Evolutionary conservation across 2,888 invertebrate genomes (phyloP).

Genomic region (Drosophila bunnanda): DNA sequence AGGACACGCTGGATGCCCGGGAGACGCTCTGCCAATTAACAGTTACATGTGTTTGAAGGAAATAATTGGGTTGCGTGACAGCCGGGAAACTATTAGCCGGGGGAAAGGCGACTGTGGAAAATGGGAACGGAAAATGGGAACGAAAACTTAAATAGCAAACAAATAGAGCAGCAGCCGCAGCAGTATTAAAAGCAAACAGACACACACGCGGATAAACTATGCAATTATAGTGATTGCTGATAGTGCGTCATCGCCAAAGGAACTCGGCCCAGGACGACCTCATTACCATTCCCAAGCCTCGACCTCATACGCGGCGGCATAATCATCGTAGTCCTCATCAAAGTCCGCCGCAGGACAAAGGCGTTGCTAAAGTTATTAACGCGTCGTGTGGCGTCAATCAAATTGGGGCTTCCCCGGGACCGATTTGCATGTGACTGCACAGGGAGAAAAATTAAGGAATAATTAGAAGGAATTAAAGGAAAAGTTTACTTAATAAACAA

Average conservation of each 20-base stretch:
- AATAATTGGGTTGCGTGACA: slow-evolving; percentile 77
- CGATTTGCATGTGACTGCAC: slow-evolving; percentile 59
- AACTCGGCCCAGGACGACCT: slow-evolving; percentile 5
- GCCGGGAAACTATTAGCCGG: slow-evolving; percentile 47
- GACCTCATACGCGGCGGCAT: slow-evolving; percentile 6
- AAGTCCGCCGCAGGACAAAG: slow-evolving; percentile 67
- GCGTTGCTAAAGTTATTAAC: slow-evolving; percentile 80
- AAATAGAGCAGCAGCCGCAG: slow-evolving; percentile 57
- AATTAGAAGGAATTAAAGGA: background rate
- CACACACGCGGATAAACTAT: slow-evolving; percentile 46
- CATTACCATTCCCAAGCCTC: slow-evolving; percentile 15
- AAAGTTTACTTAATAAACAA: background rate
- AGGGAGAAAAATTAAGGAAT: background rate
- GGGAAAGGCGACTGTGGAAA: too few species aligned
- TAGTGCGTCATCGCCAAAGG: slow-evolving; percentile 70
- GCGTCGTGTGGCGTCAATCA: slow-evolving; percentile 81
- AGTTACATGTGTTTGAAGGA: slow-evolving; percentile 76
- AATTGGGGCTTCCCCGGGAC: slow-evolving; percentile 53
- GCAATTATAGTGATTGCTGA: slow-evolving; percentile 67
- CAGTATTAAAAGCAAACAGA: slow-evolving; percentile 62
- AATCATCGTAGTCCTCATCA: slow-evolving; percentile 50
- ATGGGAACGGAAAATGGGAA: slow-evolving; percentile 15
- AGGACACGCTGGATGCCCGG: slow-evolving; percentile 54
- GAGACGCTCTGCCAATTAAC: slow-evolving; percentile 80
- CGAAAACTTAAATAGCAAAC: slow-evolving; percentile 64